Evolutionary conservation across 1,140 invertebrate genomes (phyloP).

Genomic region (Zaprionus taronus): DNA sequence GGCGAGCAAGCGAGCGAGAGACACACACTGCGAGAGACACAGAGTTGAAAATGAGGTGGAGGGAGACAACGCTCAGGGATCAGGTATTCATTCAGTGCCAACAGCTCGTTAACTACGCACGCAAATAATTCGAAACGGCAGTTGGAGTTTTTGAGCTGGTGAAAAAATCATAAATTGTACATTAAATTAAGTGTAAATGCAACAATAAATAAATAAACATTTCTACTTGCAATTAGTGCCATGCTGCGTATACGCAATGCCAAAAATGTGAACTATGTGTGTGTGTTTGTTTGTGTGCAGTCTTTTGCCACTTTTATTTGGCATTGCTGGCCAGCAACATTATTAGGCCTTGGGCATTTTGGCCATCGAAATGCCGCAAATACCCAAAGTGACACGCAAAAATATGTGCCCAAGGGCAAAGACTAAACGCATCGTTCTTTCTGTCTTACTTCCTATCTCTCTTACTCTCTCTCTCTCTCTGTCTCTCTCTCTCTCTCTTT

Average conservation of each 20-base stretch:
- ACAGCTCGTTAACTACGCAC: constrained; percentile 9
- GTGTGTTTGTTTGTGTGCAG: not conserved
- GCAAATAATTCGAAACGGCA: not conserved
- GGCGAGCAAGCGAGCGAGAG: not conserved
- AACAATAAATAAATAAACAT: not conserved
- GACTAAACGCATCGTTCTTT: not conserved
- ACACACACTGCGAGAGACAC: not conserved
- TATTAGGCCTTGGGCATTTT: constrained; percentile 27
- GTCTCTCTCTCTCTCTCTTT: not conserved
- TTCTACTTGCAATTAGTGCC: not conserved
- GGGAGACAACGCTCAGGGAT: not conserved
- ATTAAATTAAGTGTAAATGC: not conserved
- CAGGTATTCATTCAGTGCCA: constrained; percentile 1
- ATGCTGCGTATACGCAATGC: constrained; percentile 37
- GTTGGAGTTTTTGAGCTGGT: not conserved
- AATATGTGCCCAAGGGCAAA: not conserved
- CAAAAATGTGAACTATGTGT: constrained; percentile 18
- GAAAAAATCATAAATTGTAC: not conserved
- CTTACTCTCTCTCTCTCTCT: not conserved
- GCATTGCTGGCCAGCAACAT: constrained; percentile 1
- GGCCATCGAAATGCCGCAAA: constrained; percentile 36
- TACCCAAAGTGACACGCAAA: constrained; percentile 27
- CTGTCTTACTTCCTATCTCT: not conserved
- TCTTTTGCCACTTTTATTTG: constrained; percentile 2
- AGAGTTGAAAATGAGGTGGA: not conserved